Conservation (phyloP, 92 coral and sea anemone species). For the Pocillopora grandis region DNA sequence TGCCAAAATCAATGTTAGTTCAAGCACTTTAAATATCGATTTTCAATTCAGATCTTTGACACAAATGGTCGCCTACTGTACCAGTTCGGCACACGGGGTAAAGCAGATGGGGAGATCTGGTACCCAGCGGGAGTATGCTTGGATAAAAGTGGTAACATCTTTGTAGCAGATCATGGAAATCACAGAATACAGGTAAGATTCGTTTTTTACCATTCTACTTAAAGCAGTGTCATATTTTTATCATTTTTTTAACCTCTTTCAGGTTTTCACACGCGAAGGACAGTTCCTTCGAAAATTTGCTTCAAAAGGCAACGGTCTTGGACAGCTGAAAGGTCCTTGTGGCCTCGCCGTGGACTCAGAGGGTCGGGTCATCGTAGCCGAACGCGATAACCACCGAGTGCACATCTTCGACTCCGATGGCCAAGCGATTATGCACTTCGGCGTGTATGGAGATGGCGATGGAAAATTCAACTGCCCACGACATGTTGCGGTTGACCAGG, state of each 20-base stretch:
- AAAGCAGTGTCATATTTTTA: neutral
- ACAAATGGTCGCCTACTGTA: conserved; percentile 58
- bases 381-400: conserved; percentile 90
- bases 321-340: conserved; percentile 84
- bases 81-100: conserved; percentile 87
- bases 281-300: conserved; percentile 76
- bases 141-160: conserved; percentile 62
- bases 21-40: too few relatives aligned
- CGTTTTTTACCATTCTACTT: neutral
- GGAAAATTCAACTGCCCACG: conserved; percentile 91
- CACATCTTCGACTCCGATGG: conserved; percentile 86
- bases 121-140: conserved; percentile 86
- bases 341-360: conserved; percentile 74
- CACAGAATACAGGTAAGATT: conserved; percentile 75
- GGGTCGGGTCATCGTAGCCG: conserved; percentile 82
- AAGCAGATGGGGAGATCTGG: conserved; percentile 90
- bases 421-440: conserved; percentile 72
- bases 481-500: conserved; percentile 65
- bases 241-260: neutral
- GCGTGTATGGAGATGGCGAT: conserved; percentile 79
- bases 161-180: conserved; percentile 86
- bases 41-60: conserved; percentile 58
- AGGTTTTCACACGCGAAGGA: conserved; percentile 80
- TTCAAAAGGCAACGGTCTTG: conserved; percentile 72
- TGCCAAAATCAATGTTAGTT: too few relatives aligned